A percentile compares a stretch with the other conserved stretches of the same genome.
Evolutionary conservation across 2,888 invertebrate genomes (phyloP).

Genomic region (Cephonodes hylas): DNA sequence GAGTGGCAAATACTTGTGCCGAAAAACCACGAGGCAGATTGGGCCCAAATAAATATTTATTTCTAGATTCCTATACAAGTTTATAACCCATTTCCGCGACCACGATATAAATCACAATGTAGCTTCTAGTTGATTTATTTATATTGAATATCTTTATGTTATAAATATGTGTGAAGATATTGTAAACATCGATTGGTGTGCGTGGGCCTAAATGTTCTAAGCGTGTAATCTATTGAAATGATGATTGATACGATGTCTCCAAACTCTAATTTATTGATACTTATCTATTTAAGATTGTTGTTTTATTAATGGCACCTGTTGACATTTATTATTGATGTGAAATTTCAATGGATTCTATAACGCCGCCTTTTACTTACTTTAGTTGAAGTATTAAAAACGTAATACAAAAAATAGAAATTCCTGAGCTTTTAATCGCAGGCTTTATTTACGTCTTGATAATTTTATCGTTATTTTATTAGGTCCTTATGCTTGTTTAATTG

Average conservation of each 20-base stretch:
- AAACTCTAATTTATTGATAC: neutral
- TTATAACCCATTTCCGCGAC: no score
- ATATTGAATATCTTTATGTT: neutral
- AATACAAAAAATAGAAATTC: neutral
- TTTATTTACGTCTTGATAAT: no score
- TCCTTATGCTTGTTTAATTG: no score
- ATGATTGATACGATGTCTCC: neutral
- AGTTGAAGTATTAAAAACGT: neutral
- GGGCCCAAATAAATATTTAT: no score
- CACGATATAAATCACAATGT: no score
- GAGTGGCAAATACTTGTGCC: no score
- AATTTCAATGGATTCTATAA: neutral
- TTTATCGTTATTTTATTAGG: no score
- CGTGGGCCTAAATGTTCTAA: neutral
- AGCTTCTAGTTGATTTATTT: neutral
- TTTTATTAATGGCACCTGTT: neutral
- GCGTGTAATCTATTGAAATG: neutral
- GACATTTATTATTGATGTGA: neutral
- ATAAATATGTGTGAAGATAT: neutral
- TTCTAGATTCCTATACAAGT: no score
- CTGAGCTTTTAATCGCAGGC: neutral
- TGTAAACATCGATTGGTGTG: neutral
- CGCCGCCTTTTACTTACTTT: neutral
- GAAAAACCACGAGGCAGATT: no score
- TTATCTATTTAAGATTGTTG: neutral